A percentile compares a stretch with the other conserved stretches of the same genome.
Evolutionary conservation across 2,113 vertebrate genomes (phyloP).

Genomic region (Donacobius atricapilla): DNA sequence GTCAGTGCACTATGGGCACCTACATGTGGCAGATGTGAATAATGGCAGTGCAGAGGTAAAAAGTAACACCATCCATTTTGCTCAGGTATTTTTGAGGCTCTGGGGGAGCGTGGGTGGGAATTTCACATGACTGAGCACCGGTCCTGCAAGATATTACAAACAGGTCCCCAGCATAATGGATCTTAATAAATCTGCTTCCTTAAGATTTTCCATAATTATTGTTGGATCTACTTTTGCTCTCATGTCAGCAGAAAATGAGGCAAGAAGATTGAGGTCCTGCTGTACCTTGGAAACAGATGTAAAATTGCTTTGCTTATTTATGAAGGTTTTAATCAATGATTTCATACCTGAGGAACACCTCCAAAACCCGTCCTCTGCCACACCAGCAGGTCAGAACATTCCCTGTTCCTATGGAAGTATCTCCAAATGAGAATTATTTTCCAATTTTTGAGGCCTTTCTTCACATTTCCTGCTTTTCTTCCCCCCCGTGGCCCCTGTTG

Average conservation of each 20-base stretch:
- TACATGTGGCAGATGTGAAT: neutral
- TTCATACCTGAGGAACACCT: neutral
- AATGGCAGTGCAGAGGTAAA: neutral
- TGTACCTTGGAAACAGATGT: slow-evolving; percentile 2
- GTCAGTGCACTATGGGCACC: neutral
- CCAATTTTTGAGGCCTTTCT: neutral
- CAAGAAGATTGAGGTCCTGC: slow-evolving; percentile 32
- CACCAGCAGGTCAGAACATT: neutral
- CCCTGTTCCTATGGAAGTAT: neutral
- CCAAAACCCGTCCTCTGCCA: neutral
- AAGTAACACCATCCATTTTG: neutral
- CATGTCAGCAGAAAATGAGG: slow-evolving; percentile 39
- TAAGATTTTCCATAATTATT: slow-evolving; percentile 48
- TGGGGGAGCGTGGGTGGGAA: neutral
- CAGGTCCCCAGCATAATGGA: neutral
- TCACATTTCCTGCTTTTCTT: slow-evolving; percentile 6
- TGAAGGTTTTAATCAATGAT: neutral
- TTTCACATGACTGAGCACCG: neutral
- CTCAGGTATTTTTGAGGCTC: neutral
- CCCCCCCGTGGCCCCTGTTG: neutral
- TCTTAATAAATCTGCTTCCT: slow-evolving; percentile 50
- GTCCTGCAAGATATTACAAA: slow-evolving; percentile 1
- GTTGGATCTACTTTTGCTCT: slow-evolving; percentile 36
- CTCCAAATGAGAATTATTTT: neutral
- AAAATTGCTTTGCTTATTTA: neutral